phyloP scores from a whole-genome alignment of 2,113 vertebrate species.

The Hucho hucho region DNA sequence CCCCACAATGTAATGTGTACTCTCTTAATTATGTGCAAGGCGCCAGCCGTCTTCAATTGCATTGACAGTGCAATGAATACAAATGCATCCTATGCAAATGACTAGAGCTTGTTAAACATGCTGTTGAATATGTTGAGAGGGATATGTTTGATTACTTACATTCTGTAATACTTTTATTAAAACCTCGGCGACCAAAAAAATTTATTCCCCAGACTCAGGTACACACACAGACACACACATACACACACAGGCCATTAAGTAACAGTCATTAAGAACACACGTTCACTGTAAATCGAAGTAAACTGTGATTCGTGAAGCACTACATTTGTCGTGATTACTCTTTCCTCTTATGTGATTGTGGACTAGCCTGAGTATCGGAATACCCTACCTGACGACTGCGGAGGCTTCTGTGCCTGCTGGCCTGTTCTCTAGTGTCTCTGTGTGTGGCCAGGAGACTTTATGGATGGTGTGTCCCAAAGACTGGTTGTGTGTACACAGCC shows the following conservation, averaged over 20 bases:
- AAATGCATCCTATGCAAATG: background rate
- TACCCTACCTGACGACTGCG: constrained; percentile 53
- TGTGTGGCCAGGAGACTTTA: constrained; percentile 49
- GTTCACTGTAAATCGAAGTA: background rate
- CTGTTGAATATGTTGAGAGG: background rate
- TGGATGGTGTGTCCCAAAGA: constrained; percentile 63
- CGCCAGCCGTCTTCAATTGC: background rate
- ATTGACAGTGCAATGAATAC: background rate
- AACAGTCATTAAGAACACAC: constrained; percentile 64
- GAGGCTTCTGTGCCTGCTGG: constrained; percentile 36
- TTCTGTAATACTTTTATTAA: background rate
- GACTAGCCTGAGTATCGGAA: constrained; percentile 17
- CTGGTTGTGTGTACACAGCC: constrained; percentile 62
- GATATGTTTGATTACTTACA: background rate
- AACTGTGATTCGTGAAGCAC: constrained; percentile 4
- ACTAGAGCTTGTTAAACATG: background rate
- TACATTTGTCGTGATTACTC: background rate
- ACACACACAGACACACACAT: constrained; percentile 6
- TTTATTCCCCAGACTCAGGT: background rate
- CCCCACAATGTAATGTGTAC: background rate
- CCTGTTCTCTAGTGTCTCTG: constrained; percentile 29
- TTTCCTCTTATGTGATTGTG: constrained; percentile 2
- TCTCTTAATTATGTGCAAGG: background rate
- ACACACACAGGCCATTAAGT: constrained; percentile 38
- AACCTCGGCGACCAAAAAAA: background rate